A percentile compares a stretch with the other conserved stretches of the same genome.
Evolutionary conservation across 1,140 invertebrate species (phyloP).

Genomic region (Apocrypta bakeri): DNA sequence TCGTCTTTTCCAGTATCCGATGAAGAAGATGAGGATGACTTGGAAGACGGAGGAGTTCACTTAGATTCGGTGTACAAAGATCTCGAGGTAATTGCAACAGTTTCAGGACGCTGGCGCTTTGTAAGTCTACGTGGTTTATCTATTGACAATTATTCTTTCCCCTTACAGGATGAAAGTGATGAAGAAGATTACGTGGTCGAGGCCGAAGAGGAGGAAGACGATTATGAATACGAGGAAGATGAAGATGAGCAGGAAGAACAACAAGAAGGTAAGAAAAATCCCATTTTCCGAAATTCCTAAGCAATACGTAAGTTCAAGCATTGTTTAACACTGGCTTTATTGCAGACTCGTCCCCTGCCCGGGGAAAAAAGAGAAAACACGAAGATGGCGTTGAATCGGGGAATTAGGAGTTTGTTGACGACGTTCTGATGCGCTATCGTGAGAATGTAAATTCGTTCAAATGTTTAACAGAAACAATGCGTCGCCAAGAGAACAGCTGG

Average conservation of each 20-base stretch:
- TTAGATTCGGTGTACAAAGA: slow-evolving; percentile 84
- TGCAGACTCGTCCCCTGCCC: slow-evolving; percentile 74
- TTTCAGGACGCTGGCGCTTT: background rate
- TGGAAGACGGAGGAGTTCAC: slow-evolving; percentile 80
- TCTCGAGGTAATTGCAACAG: slow-evolving; percentile 76
- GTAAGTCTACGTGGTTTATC: background rate
- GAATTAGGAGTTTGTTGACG: slow-evolving; percentile 67
- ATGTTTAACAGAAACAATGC: slow-evolving; percentile 69
- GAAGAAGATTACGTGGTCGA: slow-evolving; percentile 79
- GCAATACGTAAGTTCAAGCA: background rate
- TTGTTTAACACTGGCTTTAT: slow-evolving; percentile 45
- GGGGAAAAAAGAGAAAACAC: slow-evolving; percentile 84
- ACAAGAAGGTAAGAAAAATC: slow-evolving; percentile 55
- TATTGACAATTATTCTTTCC: background rate
- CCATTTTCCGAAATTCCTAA: no score
- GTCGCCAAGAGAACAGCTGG: slow-evolving; percentile 71
- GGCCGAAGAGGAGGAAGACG: slow-evolving; percentile 79
- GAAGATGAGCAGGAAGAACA: slow-evolving; percentile 75
- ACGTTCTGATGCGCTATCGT: slow-evolving; percentile 66
- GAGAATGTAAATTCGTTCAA: slow-evolving; percentile 72
- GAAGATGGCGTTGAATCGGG: slow-evolving; percentile 75
- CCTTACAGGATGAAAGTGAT: slow-evolving; percentile 77
- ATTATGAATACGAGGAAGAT: slow-evolving; percentile 70
- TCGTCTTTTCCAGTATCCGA: slow-evolving; percentile 70
- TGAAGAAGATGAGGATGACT: slow-evolving; percentile 76